Evolutionary conservation across 1,140 invertebrate genomes (phyloP), one percentile per base, ranked within the genome.

Genomic region (Kradibia gibbosae): DNA sequence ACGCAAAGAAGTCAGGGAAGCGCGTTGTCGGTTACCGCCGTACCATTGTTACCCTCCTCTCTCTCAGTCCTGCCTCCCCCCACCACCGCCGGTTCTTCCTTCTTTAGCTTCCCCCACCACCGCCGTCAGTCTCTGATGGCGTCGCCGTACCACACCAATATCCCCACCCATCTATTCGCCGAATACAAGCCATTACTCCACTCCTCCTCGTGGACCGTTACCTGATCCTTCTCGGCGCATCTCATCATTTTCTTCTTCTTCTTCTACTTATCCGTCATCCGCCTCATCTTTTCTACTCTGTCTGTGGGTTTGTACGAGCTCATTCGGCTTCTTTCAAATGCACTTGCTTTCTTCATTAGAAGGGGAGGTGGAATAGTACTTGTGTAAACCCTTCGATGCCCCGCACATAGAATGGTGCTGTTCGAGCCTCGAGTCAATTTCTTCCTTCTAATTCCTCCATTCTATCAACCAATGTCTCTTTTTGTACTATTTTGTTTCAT

Each of bases 1-100:
- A 91, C 90, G 90, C 90, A 91, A 91, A 91, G 90, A 91, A 91
- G 90, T 91, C 90, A 90, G 88, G 87, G 53, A 39, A 82, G 81
- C 88, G 88, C 88, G 89, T 90, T 91, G 89, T 91, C 86, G 86
- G 83, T 50, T 81, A 83, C 76, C 85, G 83, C 82, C 85, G 85
- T 87, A 81, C 89, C 73, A 91, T 91, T 91, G 89, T 91, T 90
- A 84, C 88, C 86, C 88, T 87, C 86, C 88, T 84, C 87, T 85
- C 74, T 67, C 78, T 83, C 80, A n/a, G n/a, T 57, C 84, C 78
- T 50, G 22, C 34, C 3, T 36, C 15, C 45, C 42, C 60, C 13
- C 34, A 65, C 60, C n/a, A 13, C 50, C 42, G 7, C 3, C 39
- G n/a, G n/a, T n/a, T n/a, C n/a, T n/a, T n/a, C n/a, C n/a, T n/a